Evolutionary conservation across 2,797 vertebrate species (phyloP).

Genomic region (Bryconaethiops microstoma): DNA sequence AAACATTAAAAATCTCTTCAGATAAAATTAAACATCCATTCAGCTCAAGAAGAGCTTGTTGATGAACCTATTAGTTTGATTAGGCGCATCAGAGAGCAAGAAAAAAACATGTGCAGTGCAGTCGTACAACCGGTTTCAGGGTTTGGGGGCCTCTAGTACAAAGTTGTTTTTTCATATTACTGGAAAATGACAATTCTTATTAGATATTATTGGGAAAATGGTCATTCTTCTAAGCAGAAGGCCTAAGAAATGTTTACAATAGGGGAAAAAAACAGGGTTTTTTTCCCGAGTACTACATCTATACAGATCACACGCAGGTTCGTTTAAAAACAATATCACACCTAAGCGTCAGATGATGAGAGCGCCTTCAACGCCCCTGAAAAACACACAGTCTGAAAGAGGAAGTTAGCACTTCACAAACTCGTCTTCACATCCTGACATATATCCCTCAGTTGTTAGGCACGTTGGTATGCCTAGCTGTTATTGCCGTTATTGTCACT

Average conservation of each 20-base stretch:
- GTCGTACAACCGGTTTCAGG: no score
- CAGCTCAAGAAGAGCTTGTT: background rate
- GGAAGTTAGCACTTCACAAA: slow-evolving; percentile 10
- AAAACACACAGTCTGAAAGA: background rate
- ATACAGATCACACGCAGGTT: slow-evolving; percentile 11
- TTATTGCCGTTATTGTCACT: slow-evolving; percentile 39
- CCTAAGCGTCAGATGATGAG: background rate
- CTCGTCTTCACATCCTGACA: background rate
- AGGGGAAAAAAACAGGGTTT: background rate
- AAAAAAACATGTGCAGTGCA: background rate
- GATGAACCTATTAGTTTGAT: background rate
- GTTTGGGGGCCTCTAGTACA: no score
- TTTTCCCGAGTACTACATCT: background rate
- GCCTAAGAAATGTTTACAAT: background rate
- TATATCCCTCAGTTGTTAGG: background rate
- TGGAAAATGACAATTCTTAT: no score
- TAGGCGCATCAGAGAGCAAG: background rate
- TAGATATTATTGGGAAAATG: no score
- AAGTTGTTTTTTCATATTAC: no score
- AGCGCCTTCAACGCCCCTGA: background rate
- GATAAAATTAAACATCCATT: background rate
- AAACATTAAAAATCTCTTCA: no score
- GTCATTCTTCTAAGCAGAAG: background rate
- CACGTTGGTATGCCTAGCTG: slow-evolving; percentile 1
- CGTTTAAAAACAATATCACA: slow-evolving; percentile 13